Base-by-base conservation (phyloP, 1,140 invertebrate species). In the Geopemphigus sp. region DNA sequence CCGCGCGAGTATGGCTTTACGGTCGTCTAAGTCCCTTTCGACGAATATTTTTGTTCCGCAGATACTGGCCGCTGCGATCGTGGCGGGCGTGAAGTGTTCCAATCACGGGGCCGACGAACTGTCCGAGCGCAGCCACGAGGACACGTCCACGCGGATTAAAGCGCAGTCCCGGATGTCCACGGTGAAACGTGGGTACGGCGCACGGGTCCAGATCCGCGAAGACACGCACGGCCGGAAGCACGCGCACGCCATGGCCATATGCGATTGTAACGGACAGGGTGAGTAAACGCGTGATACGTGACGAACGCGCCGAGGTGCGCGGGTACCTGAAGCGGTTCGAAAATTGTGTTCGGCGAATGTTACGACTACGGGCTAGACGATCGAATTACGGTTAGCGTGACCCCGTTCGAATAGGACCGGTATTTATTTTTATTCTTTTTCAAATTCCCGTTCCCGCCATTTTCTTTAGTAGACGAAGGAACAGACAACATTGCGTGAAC, bases 181-280 rank as follows among this genome's bases (percentile, higher is more conserved):
- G 74, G 1, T 17, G 17, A 78, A 63, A 24, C 24, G 50, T 17
- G 74, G 57, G 26, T 78, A 61, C 39, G 74, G 74, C 26, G 74
- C 74, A 29, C 39, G 74, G 57, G 57, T 59, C 8, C 74, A 78
- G 17, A 78, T 78, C 39, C 53, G 24, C 1, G 74, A 78, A 29
- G 57, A 78, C 29, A 1, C 19, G 6, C 56, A 78, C 3, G 74
- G 74, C 10, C 45, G 57, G 39, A 78, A 78, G 26, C 74, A 63
- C 3, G 74, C 74, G 1, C 74, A 78, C 22, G 74, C 74, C 8
- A 59, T 63, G 57, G 74, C 74, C 3, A 47, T 78, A 11, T 78
- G 74, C 29, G 74, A 78, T 26, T 78, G 74, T 50, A 78, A 78
- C 17, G 74, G 74, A 26, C 74, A 78, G 39, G 74, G 74, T 78